A percentile compares a stretch with the other conserved stretches of the same genome.
phyloP scores from a whole-genome alignment of 2,797 vertebrate genomes.

The Anas flavirostris region DNA sequence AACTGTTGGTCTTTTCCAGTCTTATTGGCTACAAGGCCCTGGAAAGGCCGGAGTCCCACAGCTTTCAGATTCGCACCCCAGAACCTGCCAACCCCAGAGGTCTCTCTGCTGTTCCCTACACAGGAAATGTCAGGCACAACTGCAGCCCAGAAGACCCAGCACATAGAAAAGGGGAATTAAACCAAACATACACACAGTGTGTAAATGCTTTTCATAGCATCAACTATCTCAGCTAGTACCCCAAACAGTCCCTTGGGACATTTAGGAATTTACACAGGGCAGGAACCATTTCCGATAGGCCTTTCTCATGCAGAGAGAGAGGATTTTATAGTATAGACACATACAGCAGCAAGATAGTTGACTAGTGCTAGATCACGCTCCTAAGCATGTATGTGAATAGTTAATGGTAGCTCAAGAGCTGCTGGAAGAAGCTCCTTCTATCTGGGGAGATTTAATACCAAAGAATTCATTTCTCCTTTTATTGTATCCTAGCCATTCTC shows the following conservation, averaged over 20 bases:
- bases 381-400: fast-evolving
- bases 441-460: not conserved
- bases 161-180: not conserved
- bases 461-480: not conserved
- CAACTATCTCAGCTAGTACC: not conserved
- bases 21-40: not conserved
- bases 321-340: not conserved
- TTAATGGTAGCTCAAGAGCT: not conserved
- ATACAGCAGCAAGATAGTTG: not conserved
- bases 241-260: not conserved
- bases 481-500: not conserved
- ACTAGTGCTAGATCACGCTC: not conserved
- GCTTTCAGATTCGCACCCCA: not conserved
- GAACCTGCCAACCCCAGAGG: not conserved
- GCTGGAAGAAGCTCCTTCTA: not conserved
- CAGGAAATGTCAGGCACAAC: not conserved
- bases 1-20: not conserved
- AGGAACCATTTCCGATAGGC: not conserved
- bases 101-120: not conserved
- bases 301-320: not conserved
- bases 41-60: not conserved
- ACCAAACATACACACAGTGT: fast-evolving
- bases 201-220: not conserved
- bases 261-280: not conserved
- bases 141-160: not conserved